Evolutionary conservation across 2,113 vertebrate species (phyloP), one percentile per base, ranked within the genome.

Genomic region (Zapus hudsonius): DNA sequence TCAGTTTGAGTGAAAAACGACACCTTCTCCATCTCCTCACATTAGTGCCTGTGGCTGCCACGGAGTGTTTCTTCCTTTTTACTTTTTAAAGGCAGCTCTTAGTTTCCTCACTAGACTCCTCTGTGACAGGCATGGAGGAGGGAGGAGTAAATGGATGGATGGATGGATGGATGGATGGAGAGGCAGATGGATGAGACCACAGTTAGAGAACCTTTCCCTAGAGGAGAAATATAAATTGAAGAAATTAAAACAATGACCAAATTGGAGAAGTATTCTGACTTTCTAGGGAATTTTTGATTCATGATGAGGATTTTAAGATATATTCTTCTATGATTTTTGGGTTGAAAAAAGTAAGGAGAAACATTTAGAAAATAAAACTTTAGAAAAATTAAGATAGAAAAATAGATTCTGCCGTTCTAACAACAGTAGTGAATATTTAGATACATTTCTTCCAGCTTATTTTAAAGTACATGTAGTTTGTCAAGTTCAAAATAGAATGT

Each of bases 1-100:
- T 98, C 98, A 98, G 96, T 97, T 97, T 98, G 98, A 98, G 97
- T 98, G 98, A 98, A 98, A 98, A 98, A 98, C 0, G 97, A 98
- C 98, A 98, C 97, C 97, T 97, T 98, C 97, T 94, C 81, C 94
- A 91, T 97, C 94, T 98, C 98, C 93, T 97, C 95, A 92, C 91
- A 93, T 96, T 96, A 97, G 94, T 94, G 95, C 84, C 87, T 94
- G 87, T 97, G 93, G 84, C 93, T 95, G 95, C 90, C 9, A 15
- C 93, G 36, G 75, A 93, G 38, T 73, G 23, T 36, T 93, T 76
- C 59, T 90, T 79, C 70, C 17, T 72, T 73, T 82, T 38, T 13
- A 55, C 63, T 75, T 16, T 78, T 70, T 64, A 22, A 84, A 93
- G 90, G 81, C 89, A 92, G 76, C 63, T 87, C 11, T 4, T 94